Evolutionary conservation across 2,888 invertebrate genomes (phyloP), one percentile per base, ranked within the genome.

Genomic region (Fabriciana adippe): DNA sequence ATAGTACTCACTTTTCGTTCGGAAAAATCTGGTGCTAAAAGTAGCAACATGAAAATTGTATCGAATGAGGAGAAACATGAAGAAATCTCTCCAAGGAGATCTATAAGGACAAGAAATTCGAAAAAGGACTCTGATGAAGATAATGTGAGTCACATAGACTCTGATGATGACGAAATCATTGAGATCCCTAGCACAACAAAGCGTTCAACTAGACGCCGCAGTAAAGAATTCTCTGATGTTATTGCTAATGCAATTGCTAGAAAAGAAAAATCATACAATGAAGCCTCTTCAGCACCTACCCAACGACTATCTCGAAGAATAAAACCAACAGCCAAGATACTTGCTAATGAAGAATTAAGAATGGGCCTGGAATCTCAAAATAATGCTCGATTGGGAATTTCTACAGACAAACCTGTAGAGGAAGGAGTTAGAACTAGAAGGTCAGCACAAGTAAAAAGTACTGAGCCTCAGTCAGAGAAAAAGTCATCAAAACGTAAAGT

Each of bases 161-260:
- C 89, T 1, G 90, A 93, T 66, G 88, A 88, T 66, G 91, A 91
- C 56, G 91, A 88, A 59, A 76, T 76, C 1, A 87, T 86, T 0
- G 89, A 89, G 48, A 83, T 80, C 68, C 82, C 86, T 0, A 79
- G 89, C 31, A 86, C 93, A 14, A 87, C 94, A 0, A 96, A 96
- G 81, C 92, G 96, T 21, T 94, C 95, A 0, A 94, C 94, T 0
- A 92, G 95, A 50, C 88, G 94, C 57, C 94, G 94, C 74, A 95
- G 94, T 78, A 95, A 95, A 75, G 93, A 88, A 55, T 86, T 85
- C 16, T 94, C 94, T 71, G 95, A 95, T 60, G 93, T 95, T 45
- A 83, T 96, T 26, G 95, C 95, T 71, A 94, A 94, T 83, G 95
- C 96, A 13, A 96, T 96, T 76, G 95, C 95, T 0, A 91, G 95